Conservation (phyloP, 2,113 vertebrate genomes). For the Mustela lutreola region DNA sequence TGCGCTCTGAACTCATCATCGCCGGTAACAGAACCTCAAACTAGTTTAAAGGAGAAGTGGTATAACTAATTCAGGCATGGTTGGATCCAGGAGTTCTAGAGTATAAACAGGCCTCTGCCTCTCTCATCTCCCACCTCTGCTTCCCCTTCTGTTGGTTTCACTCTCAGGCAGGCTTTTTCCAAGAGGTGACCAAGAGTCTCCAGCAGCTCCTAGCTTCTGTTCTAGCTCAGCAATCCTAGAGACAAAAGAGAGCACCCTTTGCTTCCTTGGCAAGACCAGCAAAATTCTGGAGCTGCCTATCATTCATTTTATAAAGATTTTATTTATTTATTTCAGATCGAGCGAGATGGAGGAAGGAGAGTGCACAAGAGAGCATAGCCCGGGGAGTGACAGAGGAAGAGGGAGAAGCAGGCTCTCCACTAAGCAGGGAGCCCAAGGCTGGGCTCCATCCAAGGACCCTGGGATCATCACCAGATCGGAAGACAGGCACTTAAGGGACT, state of each 20-base stretch:
- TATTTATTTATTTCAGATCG: too few relatives aligned
- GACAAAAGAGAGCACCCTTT: neutral
- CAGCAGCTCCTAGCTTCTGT: neutral
- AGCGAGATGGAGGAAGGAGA: too few relatives aligned
- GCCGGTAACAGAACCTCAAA: neutral
- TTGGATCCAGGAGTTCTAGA: conserved; percentile 1
- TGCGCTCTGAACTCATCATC: neutral
- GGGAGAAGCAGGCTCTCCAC: too few relatives aligned
- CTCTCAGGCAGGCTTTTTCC: neutral
- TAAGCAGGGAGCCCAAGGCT: too few relatives aligned
- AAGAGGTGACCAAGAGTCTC: neutral
- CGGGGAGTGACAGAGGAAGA: too few relatives aligned
- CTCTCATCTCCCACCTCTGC: neutral
- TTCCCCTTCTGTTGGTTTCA: neutral
- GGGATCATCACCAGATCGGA: too few relatives aligned
- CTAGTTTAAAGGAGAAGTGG: neutral
- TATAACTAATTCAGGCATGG: neutral
- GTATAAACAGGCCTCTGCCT: neutral
- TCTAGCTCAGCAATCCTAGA: neutral
- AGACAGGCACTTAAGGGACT: too few relatives aligned
- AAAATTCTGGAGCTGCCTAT: neutral
- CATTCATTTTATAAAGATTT: neutral
- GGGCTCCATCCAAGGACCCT: too few relatives aligned
- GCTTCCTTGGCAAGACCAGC: neutral
- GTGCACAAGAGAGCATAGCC: too few relatives aligned